These are phyloP conservation scores for Daboia siamensis DNA, from an alignment of 2,113 vertebrate species.

Conservation along the genomic window DNA sequence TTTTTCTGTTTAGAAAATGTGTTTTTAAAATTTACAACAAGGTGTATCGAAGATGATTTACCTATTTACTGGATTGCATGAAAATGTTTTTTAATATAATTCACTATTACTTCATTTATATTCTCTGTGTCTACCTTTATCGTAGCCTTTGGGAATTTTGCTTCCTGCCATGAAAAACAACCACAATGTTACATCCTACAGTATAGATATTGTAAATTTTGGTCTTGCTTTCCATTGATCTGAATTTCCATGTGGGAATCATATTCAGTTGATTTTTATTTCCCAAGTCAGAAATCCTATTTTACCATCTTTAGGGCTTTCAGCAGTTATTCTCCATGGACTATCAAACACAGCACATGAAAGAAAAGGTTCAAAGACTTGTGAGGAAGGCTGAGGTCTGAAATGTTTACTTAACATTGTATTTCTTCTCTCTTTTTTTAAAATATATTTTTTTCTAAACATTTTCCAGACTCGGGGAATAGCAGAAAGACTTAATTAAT, in stretches of 20 bases:
- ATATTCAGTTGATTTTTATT: conserved; percentile 79
- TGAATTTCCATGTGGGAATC: conserved; percentile 77
- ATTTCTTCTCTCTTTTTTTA: conserved; percentile 30
- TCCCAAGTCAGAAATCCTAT: conserved; percentile 82
- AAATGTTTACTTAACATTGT: conserved; percentile 74
- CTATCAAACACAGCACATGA: conserved; percentile 75
- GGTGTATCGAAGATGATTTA: conserved; percentile 15
- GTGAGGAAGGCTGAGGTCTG: conserved; percentile 69
- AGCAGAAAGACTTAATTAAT: conserved; percentile 66
- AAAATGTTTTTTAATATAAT: conserved; percentile 56
- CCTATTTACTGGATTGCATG: conserved; percentile 38
- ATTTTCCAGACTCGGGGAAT: conserved; percentile 66
- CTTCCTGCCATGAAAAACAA: conserved; percentile 70
- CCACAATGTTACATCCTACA: conserved; percentile 67
- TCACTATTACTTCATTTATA: conserved; percentile 63
- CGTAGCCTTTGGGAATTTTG: conserved; percentile 70
- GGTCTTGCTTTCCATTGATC: conserved; percentile 78
- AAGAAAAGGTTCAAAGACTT: conserved; percentile 78
- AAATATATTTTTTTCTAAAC: conserved; percentile 62
- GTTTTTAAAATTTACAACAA: conserved; percentile 26
- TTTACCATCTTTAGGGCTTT: conserved; percentile 78
- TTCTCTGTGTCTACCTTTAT: conserved; percentile 59
- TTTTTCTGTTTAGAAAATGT: conserved; percentile 48
- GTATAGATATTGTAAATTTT: conserved; percentile 77
- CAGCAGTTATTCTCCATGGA: conserved; percentile 72